Evolutionary conservation across 1,140 invertebrate genomes (phyloP).

Genomic region (Tetragnatha versicolor): DNA sequence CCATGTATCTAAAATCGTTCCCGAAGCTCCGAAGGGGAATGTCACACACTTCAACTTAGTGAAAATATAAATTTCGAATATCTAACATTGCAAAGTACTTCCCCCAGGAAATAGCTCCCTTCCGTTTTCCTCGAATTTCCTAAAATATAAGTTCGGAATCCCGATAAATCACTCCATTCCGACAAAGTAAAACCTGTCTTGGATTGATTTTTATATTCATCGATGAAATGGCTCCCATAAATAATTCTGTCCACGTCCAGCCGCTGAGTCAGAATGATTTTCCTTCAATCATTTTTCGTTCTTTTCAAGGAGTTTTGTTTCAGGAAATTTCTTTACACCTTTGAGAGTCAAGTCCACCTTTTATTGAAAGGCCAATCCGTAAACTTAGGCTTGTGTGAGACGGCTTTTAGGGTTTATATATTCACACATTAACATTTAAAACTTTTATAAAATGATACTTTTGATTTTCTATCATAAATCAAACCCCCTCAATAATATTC

Average conservation of each 20-base stretch:
- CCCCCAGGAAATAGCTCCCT: neutral
- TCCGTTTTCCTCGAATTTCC: conserved; percentile 25
- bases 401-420: no score
- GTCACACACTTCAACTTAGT: neutral
- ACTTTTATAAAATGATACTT: no score
- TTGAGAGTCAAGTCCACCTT: no score
- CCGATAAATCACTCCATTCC: conserved; percentile 5
- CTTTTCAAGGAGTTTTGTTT: neutral
- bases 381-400: no score
- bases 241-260: conserved; percentile 1
- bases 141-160: neutral
- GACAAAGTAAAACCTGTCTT: neutral
- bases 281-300: conserved; percentile 17
- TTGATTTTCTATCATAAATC: no score
- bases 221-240: conserved; percentile 3
- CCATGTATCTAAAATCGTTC: no score
- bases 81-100: conserved; percentile 7
- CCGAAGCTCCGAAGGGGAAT: no score
- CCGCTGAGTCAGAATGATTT: neutral
- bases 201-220: conserved; percentile 15
- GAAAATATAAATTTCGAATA: neutral
- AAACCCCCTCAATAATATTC: no score
- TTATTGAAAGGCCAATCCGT: no score
- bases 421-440: no score
- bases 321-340: conserved; percentile 3